These are phyloP conservation scores for Chrysemys picta DNA, from an alignment of 2,113 vertebrate genomes.

Conservation along the genomic window DNA sequence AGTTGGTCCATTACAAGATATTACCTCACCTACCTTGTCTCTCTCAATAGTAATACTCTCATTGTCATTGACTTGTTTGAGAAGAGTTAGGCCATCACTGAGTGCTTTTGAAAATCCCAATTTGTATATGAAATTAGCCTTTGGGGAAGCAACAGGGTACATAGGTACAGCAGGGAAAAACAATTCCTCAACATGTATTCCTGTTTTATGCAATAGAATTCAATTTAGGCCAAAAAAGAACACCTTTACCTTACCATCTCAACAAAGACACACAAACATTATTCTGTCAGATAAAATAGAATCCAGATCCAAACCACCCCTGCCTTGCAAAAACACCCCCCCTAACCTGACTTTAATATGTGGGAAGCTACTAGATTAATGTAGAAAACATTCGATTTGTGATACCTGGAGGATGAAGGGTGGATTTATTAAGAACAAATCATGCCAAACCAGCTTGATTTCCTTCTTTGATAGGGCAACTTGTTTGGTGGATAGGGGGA, in stretches of 20 bases:
- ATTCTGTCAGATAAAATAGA: slow-evolving; percentile 34
- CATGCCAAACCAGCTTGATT: background rate
- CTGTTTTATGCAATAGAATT: background rate
- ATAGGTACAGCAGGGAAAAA: background rate
- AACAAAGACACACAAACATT: slow-evolving; percentile 19
- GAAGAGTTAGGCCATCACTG: slow-evolving; percentile 32
- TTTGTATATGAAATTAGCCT: slow-evolving; percentile 61
- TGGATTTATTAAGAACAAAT: background rate
- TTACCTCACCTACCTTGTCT: background rate
- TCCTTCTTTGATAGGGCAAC: background rate
- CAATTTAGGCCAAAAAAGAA: background rate
- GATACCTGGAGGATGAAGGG: background rate
- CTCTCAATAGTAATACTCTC: background rate
- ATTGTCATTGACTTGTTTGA: slow-evolving; percentile 44
- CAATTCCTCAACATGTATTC: slow-evolving; percentile 24
- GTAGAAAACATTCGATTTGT: background rate
- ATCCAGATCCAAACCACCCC: background rate
- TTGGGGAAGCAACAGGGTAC: slow-evolving; percentile 17
- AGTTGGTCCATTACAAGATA: background rate
- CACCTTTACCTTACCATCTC: slow-evolving; percentile 1
- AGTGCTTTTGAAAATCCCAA: slow-evolving; percentile 55
- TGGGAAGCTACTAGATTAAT: background rate
- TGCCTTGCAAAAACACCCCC: background rate
- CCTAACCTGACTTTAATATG: background rate
- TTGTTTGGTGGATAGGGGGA: background rate